Evolutionary conservation across 2,797 vertebrate species (phyloP), one percentile per base, ranked within the genome.

Genomic region (Rhadinocentrus ornatus): DNA sequence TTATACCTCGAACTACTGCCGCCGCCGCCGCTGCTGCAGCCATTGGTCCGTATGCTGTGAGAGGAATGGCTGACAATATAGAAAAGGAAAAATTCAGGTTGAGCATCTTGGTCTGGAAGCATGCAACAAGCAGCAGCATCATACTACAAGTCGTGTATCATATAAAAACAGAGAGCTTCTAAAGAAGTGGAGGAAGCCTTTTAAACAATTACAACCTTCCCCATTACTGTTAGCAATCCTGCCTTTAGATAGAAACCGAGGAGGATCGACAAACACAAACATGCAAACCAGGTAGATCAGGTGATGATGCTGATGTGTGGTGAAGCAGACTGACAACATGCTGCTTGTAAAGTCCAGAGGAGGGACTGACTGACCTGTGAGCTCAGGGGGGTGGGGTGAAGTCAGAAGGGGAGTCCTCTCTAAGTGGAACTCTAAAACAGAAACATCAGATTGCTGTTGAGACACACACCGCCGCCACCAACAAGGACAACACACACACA

Each of bases 361-460:
- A 90, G 92, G 93, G 88, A 96, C 96, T 95, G 88, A 99, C 98
- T 98, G 96, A 99, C 98, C 98, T 99, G 98, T 98, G 93, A 99
- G 96, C 95, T 99, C 97, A 91, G 97, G 96, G 95, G 98, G 97
- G 94, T 98, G 97, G 94, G 98, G 97, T 97, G 97, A 97, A 94
- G 97, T 99, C 97, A 98, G 97, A 96, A 99, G 97, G 95, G 98
- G 98, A 95, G 97, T 99, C 97, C 98, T 97, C 96, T 99, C 98
- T 98, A 99, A 98, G 96, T 98, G 98, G 97, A 99, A 99, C 94
- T 99, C 98, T 99, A 98, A 96, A 98, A 98, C 69, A 95, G 94
- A 98, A 98, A 98, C 94, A 94, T 96, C 91, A 97, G 96, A 96
- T 96, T 94, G 95, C 91, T 95, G 96, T 93, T 96, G 94, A 93